Evolutionary conservation across 2,888 invertebrate genomes (phyloP).

Genomic region (Drosophila dives): DNA sequence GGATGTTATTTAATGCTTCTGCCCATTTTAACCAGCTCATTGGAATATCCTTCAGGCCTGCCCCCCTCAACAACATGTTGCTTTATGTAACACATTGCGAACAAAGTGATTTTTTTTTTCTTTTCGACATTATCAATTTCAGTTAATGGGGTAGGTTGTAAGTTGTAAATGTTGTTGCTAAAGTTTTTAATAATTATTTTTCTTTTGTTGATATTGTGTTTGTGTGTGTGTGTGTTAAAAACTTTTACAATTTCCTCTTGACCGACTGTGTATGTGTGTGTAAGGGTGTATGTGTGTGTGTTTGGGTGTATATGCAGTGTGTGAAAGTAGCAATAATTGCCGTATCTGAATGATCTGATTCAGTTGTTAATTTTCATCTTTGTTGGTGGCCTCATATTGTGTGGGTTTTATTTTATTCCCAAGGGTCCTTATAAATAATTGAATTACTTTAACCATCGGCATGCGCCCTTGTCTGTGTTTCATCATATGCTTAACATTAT

Average conservation of each 20-base stretch:
- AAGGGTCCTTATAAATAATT: constrained; percentile 74
- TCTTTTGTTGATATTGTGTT: constrained; percentile 36
- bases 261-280: constrained; percentile 28
- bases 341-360: constrained; percentile 46
- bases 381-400: constrained; percentile 44
- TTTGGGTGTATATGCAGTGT: constrained; percentile 17
- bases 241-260: constrained; percentile 63
- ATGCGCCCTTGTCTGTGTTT: constrained; percentile 33
- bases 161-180: constrained; percentile 65
- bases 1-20: constrained; percentile 53
- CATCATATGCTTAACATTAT: constrained; percentile 72
- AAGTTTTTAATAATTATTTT: constrained; percentile 57
- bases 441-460: constrained; percentile 62
- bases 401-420: constrained; percentile 15
- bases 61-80: constrained; percentile 29
- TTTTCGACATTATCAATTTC: constrained; percentile 39
- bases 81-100: constrained; percentile 26
- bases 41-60: constrained; percentile 50
- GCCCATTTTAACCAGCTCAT: constrained; percentile 51
- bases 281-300: constrained; percentile 18
- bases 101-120: constrained; percentile 27
- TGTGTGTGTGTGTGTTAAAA: constrained; percentile 48
- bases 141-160: constrained; percentile 48
- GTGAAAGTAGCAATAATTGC: constrained; percentile 53
- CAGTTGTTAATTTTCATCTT: constrained; percentile 21